These are phyloP conservation scores for Tricholauxania praeusta DNA, from an alignment of 2,888 invertebrate species.

Conservation along the genomic window DNA sequence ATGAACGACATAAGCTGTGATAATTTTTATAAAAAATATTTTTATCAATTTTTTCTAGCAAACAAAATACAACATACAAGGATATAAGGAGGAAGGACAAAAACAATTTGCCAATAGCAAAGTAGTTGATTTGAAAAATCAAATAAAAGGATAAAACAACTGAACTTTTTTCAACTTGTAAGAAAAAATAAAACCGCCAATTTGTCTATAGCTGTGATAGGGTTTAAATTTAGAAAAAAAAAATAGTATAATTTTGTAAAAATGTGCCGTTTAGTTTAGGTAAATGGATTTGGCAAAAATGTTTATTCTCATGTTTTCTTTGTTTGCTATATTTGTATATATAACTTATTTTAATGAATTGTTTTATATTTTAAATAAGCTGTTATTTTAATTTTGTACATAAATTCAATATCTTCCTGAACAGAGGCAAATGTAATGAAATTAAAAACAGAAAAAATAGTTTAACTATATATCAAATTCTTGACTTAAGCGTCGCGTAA, in stretches of 20 bases:
- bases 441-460: no score
- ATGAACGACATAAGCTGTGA: conserved; percentile 20
- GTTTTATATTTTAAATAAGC: no score
- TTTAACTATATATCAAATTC: no score
- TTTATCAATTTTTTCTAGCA: conserved; percentile 54
- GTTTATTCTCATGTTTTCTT: no score
- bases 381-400: no score
- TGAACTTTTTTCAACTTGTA: neutral
- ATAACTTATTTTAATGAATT: no score
- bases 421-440: no score
- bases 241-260: no score
- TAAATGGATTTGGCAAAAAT: neutral
- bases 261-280: conserved; percentile 13
- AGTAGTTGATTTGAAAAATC: conserved; percentile 58
- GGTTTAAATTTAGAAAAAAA: neutral
- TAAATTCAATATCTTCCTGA: no score
- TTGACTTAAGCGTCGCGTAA: no score
- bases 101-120: conserved; percentile 64
- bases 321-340: no score
- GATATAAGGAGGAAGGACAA: conserved; percentile 61
- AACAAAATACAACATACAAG: conserved; percentile 62
- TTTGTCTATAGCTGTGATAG: conserved; percentile 30
- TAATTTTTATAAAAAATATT: conserved; percentile 23
- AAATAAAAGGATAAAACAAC: conserved; percentile 51
- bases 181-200: conserved; percentile 25